Base-by-base conservation (phyloP, 2,888 invertebrate genomes). In the Unio pictorum region DNA sequence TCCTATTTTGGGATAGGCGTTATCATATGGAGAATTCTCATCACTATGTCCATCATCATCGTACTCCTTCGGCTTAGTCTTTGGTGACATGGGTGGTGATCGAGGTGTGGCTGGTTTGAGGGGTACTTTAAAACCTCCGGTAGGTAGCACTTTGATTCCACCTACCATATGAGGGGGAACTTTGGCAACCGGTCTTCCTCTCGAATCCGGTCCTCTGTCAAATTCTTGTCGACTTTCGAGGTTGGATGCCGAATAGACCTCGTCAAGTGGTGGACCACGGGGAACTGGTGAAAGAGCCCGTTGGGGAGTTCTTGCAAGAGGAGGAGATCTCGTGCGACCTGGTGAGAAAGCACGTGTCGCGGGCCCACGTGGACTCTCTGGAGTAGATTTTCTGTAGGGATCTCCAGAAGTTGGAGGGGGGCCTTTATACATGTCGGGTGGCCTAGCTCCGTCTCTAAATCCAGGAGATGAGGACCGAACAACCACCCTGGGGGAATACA, bases 91-190 rank as follows among this genome's bases (percentile, higher is more conserved):
- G 11, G 76, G 73, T 17, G 66, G 56, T 15, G 73, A 66, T 45
- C 76, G 70, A 0, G 80, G 69, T 15, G 75, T 66, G 4, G 75
- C 77, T 18, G 69, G 77, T 66, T 77, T 77, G 6, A 77, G 70
- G 20, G 71, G 75, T 54, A 71, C 69, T 64, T 73, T 73, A 30
- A 73, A 77, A 70, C 67, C 75, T 18, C 64, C 67, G 17, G 75
- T 72, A 3, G 77, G 77, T 45, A 77, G 61, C 0, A 86, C 86
- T 60, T 85, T 83, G n/a, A 87, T 80, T 1, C 87, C 87, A 4
- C 80, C 81, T 30, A 84, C 81, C 54, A 85, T 74, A 67, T 85
- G 84, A 1, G 87, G 87, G 1, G 85, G 86, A 7, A 87, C 87
- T 71, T 86, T 85, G 8, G 87, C 87, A 18, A 87, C 81, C 8